Conservation (phyloP, 2,113 vertebrate genomes). For the Merops nubicus region DNA sequence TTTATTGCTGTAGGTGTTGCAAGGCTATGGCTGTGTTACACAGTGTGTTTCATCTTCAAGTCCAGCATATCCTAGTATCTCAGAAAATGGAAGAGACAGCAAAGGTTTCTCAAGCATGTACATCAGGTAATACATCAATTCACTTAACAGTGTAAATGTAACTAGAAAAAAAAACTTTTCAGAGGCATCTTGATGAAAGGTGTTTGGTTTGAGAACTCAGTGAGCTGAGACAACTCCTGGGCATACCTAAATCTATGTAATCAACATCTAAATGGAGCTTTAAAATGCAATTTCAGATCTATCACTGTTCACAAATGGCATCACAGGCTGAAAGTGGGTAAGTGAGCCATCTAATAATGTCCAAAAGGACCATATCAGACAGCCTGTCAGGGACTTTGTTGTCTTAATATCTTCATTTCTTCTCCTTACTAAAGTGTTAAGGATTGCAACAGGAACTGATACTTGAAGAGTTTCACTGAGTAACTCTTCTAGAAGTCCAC, state of each 20-base stretch:
- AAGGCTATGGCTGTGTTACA: not conserved
- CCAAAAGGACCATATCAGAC: not conserved
- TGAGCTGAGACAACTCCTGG: not conserved
- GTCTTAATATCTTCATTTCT: not conserved
- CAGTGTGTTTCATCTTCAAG: accelerated
- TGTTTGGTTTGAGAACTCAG: not conserved
- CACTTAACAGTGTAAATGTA: accelerated
- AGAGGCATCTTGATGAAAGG: not conserved
- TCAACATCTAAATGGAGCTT: accelerated
- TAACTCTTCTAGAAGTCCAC: not conserved
- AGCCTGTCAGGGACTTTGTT: not conserved
- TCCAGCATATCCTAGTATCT: not conserved
- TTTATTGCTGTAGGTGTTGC: not conserved
- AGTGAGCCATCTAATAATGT: accelerated
- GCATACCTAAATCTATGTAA: not conserved
- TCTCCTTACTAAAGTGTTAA: accelerated
- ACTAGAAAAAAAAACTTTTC: not conserved
- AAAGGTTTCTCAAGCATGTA: not conserved
- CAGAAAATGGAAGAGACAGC: not conserved
- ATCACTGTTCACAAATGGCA: accelerated
- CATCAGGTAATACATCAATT: not conserved
- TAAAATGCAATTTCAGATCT: accelerated
- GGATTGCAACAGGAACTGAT: no score
- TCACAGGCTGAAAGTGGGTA: not conserved
- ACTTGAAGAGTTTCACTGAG: not conserved